Conservation (phyloP, 2,888 invertebrate genomes). For the Antheraea assamensis region DNA sequence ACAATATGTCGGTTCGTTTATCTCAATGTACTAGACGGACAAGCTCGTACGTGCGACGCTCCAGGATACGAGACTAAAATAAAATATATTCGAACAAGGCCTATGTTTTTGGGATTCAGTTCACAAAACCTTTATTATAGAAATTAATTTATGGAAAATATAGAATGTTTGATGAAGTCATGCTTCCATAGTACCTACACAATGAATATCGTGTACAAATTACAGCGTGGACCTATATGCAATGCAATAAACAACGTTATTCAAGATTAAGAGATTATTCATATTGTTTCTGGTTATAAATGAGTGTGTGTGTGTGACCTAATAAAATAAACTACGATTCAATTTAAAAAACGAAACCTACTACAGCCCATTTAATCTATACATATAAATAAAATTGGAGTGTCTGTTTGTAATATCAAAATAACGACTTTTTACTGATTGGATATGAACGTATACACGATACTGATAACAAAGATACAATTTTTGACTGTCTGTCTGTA, state of each 20-base stretch:
- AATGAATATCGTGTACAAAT: too few relatives aligned
- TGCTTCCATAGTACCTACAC: too few relatives aligned
- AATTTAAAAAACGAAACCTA: not conserved
- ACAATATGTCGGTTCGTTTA: constrained; percentile 70
- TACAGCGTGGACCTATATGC: not conserved
- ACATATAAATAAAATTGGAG: too few relatives aligned
- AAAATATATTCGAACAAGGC: constrained; percentile 35
- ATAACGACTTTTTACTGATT: too few relatives aligned
- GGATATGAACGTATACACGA: too few relatives aligned
- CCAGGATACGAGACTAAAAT: constrained; percentile 43
- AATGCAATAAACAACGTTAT: not conserved
- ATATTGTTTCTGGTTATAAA: not conserved
- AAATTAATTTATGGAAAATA: not conserved
- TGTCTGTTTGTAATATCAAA: too few relatives aligned
- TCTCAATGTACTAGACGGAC: constrained; percentile 65
- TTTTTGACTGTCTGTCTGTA: too few relatives aligned
- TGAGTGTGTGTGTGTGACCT: not conserved
- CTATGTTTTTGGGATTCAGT: constrained; percentile 13
- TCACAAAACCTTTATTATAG: not conserved
- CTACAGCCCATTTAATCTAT: not conserved
- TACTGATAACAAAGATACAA: too few relatives aligned
- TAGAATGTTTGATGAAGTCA: too few relatives aligned
- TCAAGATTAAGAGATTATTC: not conserved
- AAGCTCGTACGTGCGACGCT: constrained; percentile 50
- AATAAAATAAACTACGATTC: not conserved